Base-by-base conservation (phyloP, 2,888 invertebrate species). In the Colostygia pectinataria region DNA sequence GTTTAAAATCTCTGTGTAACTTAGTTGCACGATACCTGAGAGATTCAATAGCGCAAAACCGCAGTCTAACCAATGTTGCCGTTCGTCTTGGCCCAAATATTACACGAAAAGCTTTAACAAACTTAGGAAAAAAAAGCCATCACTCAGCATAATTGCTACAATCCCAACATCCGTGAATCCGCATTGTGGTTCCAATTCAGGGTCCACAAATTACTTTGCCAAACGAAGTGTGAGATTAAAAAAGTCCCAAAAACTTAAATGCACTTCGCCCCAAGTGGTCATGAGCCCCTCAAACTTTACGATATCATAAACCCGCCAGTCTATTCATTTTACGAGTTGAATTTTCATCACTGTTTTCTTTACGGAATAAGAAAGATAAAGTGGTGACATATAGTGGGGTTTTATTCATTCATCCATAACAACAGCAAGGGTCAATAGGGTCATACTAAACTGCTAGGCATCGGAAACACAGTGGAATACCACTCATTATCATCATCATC, bases 271-370 rank as follows among this genome's bases (percentile, higher is more conserved):
- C 31, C 41, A 54, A 58, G 54, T 56, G 58, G 60, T 61, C 64
- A 61, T 61, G 45, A 64, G 62, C 53, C 57, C 43, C 52, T 63
- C 63, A 59, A 60, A 53, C 59, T 80, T 84, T 83, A 83, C 71
- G 79, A 76, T 62, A 69, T 59, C 63, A 70, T 83, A 83, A 83
- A 82, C 59, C 65, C 63, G 58, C 60, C 55, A 74, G 71, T 77
- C 74, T 73, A 79, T 79, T 80, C 72, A 72, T 75, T 85, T 85
- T 83, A 84, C 66, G 79, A 72, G 72, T 73, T 66, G 76, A 77
- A 78, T 79, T 58, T 83, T 83, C 80, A 80, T 82, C 79, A 79
- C 74, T 68, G 74, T 71, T 74, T 66, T 23, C 34, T 41, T 14
- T 27, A 7, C 8, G 36, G 36, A 36, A 15, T 24, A 20, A 4